Evolutionary conservation across 2,797 vertebrate species (phyloP), one percentile per base, ranked within the genome.

Genomic region (Diplodus sargus): DNA sequence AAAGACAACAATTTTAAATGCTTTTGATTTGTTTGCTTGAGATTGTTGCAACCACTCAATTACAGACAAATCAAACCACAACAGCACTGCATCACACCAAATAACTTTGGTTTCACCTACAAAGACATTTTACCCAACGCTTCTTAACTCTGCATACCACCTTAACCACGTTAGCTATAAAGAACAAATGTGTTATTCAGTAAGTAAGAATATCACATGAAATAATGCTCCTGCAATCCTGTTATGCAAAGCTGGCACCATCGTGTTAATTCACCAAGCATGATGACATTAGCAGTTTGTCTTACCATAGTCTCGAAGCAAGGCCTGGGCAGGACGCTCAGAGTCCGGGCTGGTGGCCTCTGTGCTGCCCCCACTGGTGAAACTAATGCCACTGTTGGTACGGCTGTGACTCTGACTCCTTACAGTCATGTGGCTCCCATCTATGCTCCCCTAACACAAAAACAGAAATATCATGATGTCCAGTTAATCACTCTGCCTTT

Each of bases 331-430:
- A 1, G 97, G 97, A 42, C 97, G 95, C 85, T 99, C 98, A 0
- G 95, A 97, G 61, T 99, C 98, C 0, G 97, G 97, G 14, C 97
- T 98, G 0, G 96, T 96, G 66, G 97, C 95, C 79, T 99, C 98
- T 0, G 92, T 95, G 87, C 97, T 98, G 89, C 97, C 96, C 4
- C 97, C 96, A 0, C 97, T 99, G 58, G 94, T 95, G 57, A 96
- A 96, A 91, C 98, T 99, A 83, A 98, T 96, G 77, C 97, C 96
- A 58, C 98, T 98, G 90, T 97, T 98, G 20, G 96, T 98, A 12
- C 98, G 96, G 87, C 97, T 98, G 88, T 98, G 98, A 92, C 96
- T 96, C 87, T 97, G 97, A 79, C 84, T 91, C 65, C 81, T 91
- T 51, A 79, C 53, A 0, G 85, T 81, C 43, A 74, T 6, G 48